Conservation (phyloP, 2,888 invertebrate genomes). For the Fragum fragum region DNA sequence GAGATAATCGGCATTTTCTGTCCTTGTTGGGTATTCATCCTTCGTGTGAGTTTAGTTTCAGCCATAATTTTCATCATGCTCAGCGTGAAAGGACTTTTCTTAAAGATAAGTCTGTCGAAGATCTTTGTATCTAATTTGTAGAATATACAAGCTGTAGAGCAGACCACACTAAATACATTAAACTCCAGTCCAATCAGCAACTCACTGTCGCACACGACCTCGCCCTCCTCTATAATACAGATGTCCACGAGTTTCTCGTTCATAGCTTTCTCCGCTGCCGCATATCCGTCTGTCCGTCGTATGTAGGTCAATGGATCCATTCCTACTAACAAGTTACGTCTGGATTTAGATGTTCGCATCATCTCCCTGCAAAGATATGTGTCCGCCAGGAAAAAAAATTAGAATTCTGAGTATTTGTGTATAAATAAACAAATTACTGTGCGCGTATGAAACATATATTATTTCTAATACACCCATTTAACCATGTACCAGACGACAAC, state of each 20-base stretch:
- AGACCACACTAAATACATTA: constrained; percentile 73
- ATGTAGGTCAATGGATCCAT: constrained; percentile 66
- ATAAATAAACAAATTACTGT: no score
- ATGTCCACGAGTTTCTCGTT: constrained; percentile 67
- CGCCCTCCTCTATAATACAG: constrained; percentile 71
- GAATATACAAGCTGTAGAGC: constrained; percentile 73
- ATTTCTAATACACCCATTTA: no score
- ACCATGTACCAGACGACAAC: no score
- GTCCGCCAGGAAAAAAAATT: no score
- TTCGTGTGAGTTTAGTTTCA: constrained; percentile 69
- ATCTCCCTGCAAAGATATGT: constrained; percentile 45
- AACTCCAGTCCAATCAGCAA: constrained; percentile 71
- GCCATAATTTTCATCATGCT: constrained; percentile 70
- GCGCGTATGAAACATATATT: no score
- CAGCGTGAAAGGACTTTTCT: constrained; percentile 68
- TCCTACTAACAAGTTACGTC: constrained; percentile 47
- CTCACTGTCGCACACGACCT: constrained; percentile 75
- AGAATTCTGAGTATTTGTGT: no score
- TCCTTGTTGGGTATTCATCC: constrained; percentile 68
- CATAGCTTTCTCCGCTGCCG: constrained; percentile 65
- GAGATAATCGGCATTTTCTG: constrained; percentile 64
- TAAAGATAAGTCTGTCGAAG: constrained; percentile 73
- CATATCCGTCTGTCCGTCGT: constrained; percentile 66
- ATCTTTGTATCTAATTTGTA: constrained; percentile 70
- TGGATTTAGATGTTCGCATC: constrained; percentile 43